Conservation (phyloP, 1,140 invertebrate genomes). For the Eurosta solidaginis region DNA sequence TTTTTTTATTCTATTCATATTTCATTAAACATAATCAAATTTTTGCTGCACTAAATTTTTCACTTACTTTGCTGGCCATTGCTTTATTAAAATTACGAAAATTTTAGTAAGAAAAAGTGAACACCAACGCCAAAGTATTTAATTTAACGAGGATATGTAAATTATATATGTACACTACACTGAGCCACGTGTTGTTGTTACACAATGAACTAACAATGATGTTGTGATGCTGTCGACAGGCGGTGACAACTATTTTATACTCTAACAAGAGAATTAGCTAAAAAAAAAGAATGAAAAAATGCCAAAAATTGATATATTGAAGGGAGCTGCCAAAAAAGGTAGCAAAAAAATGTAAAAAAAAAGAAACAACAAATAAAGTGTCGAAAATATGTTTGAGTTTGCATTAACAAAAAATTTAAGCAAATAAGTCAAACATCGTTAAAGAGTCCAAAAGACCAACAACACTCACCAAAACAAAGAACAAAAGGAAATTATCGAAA, state of each 20-base stretch:
- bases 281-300: background rate
- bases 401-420: background rate
- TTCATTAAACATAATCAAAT: background rate
- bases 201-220: constrained; percentile 32
- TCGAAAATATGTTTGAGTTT: background rate
- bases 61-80: constrained; percentile 57
- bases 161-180: constrained; percentile 5
- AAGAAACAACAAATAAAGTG: background rate
- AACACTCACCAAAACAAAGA: background rate
- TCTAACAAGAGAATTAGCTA: background rate
- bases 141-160: background rate
- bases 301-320: background rate
- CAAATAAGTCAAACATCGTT: background rate
- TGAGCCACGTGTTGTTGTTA: constrained; percentile 4
- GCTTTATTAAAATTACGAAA: background rate
- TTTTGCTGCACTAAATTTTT: background rate
- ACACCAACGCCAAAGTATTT: background rate
- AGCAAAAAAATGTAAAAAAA: background rate
- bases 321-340: background rate
- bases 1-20: background rate
- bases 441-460: background rate
- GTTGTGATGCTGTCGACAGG: constrained; percentile 37
- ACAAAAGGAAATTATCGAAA: background rate
- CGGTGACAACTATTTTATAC: constrained; percentile 37
- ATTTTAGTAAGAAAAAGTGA: background rate